A percentile compares a stretch with the other conserved stretches of the same genome.
Evolutionary conservation across 2,888 invertebrate genomes (phyloP).

Genomic region (Morinoia aosen): DNA sequence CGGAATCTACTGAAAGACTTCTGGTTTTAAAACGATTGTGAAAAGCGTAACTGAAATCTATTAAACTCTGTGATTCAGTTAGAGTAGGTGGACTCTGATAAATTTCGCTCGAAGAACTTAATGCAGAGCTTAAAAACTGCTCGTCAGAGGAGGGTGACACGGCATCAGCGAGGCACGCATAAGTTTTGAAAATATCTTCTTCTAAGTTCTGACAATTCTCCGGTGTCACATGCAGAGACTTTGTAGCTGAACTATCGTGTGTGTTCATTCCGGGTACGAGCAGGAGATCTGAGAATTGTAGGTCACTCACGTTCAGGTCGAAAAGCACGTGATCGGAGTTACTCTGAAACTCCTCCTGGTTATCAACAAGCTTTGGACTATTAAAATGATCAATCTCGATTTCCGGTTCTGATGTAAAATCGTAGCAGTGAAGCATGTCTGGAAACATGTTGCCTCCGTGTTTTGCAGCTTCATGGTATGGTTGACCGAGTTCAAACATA

Average conservation of each 20-base stretch:
- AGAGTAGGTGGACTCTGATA: not conserved
- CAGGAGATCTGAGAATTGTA: not conserved
- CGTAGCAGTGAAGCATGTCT: not conserved
- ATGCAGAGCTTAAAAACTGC: not conserved
- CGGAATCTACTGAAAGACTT: conserved; percentile 32
- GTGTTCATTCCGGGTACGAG: not conserved
- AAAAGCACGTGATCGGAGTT: not conserved
- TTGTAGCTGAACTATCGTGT: not conserved
- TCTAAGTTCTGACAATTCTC: not conserved
- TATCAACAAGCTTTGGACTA: conserved; percentile 13
- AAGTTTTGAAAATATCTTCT: not conserved
- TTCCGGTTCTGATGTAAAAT: not conserved
- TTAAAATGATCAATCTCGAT: not conserved
- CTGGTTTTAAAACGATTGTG: conserved; percentile 21
- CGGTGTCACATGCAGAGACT: not conserved
- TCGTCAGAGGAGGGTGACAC: not conserved
- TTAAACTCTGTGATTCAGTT: not conserved
- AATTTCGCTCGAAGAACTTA: not conserved
- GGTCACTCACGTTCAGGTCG: not conserved
- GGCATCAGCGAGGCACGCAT: not conserved
- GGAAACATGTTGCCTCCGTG: not conserved
- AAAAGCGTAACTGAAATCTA: not conserved
- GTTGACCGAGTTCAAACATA: not conserved
- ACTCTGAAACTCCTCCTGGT: not conserved
- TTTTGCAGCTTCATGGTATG: not conserved